Evolutionary conservation across 1,140 invertebrate species (phyloP), one percentile per base, ranked within the genome.

Genomic region (Bombus cullumanus): DNA sequence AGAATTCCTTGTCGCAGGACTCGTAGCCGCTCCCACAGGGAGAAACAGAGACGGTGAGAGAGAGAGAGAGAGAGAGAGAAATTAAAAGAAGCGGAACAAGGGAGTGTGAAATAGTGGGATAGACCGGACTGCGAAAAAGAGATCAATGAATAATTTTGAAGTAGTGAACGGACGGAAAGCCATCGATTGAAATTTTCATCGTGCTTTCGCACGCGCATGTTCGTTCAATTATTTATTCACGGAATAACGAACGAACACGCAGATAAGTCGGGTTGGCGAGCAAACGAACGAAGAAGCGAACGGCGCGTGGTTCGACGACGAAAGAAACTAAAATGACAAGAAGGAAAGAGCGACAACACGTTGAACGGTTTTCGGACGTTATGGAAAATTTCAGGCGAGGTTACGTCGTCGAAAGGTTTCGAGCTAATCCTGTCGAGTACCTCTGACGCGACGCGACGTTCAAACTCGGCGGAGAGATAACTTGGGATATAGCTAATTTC

Each of bases 121-220:
- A 43, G 34, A 5, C 10, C 5, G 22, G 71, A 39, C n/a, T 31
- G 41, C 41, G 74, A 80, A 74, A 78, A 69, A 80, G 82, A 87
- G 76, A 85, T 81, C 74, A 43, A 88, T 91, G 88, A 92, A 92
- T 91, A 91, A 92, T 92, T 88, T 87, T 83, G 64, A 74, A 86
- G 81, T 68, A 86, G 89, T 89, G 90, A 88, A 88, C 87, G 88
- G 74, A 83, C 84, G 89, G 89, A 92, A 92, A 93, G 91, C 91
- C 90, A 91, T 90, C 90, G 91, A 92, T 92, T 94, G 92, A 93
- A 94, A 94, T 93, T 94, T 93, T 93, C 91, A 94, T 93, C 90
- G 86, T 81, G 79, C 91, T 92, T 92, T 90, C 89, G 87, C 92
- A 85, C 88, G 89, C 88, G 85, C 83, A 85, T 83, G 72, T 64